Conservation (phyloP, 2,113 vertebrate genomes). For the Dromaius novaehollandiae region DNA sequence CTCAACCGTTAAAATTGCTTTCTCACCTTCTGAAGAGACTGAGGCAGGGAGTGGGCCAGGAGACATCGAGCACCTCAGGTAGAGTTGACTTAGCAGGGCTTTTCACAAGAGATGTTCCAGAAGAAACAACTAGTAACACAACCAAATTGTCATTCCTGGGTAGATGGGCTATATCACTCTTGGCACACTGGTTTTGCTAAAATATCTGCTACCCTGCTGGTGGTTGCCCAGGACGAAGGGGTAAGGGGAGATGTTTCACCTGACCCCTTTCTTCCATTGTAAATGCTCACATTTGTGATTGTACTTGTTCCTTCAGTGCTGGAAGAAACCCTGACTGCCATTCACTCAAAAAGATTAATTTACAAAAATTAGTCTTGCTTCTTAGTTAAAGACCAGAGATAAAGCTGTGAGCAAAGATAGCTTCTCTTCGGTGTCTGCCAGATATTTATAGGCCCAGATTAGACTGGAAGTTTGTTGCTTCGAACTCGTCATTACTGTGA, state of each 20-base stretch:
- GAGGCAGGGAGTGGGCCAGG: accelerated
- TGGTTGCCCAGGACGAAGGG: accelerated
- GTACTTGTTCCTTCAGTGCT: not conserved
- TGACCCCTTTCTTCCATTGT: not conserved
- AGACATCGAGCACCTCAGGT: not conserved
- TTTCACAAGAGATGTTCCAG: accelerated
- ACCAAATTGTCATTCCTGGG: not conserved
- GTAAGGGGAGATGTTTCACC: not conserved
- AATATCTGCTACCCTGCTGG: not conserved
- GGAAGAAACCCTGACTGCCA: not conserved
- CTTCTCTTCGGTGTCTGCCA: not conserved
- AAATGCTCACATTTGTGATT: too few relatives aligned
- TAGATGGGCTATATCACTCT: not conserved
- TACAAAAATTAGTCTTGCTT: not conserved
- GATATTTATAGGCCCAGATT: not conserved
- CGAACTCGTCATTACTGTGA: accelerated
- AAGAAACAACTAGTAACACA: not conserved
- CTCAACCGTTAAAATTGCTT: accelerated
- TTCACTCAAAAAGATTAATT: not conserved
- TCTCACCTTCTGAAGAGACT: not conserved
- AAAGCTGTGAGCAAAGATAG: not conserved
- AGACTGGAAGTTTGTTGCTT: not conserved
- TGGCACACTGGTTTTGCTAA: not conserved
- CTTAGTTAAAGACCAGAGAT: not conserved
- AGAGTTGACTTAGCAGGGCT: accelerated